Conservation (phyloP, 64 coral and sea anemone species). For the Acropora tenuis region DNA sequence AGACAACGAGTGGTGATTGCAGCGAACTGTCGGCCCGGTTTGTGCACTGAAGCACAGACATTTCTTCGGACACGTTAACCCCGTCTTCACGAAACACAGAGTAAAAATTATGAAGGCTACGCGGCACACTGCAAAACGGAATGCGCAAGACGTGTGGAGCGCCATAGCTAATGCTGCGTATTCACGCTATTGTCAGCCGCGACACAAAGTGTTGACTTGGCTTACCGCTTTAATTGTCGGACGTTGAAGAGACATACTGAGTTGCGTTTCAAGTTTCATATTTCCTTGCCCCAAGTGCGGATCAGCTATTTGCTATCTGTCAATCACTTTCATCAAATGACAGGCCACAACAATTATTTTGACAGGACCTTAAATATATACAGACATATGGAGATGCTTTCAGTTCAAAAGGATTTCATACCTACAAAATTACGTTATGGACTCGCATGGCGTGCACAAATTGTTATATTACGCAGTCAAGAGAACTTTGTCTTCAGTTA, state of each 20-base stretch:
- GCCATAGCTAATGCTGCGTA: background rate
- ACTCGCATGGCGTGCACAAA: too few species aligned
- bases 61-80: slow-evolving; percentile 58
- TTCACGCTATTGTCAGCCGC: background rate
- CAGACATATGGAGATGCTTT: too few species aligned
- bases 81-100: slow-evolving; percentile 28
- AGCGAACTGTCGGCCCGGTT: slow-evolving; percentile 80
- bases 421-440: too few species aligned
- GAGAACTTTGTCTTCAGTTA: too few species aligned
- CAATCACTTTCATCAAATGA: slow-evolving; percentile 18
- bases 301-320: background rate
- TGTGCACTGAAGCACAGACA: slow-evolving; percentile 80
- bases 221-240: slow-evolving; percentile 27
- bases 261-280: slow-evolving; percentile 24
- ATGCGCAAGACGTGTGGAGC: background rate
- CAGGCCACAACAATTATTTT: slow-evolving; percentile 1
- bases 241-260: slow-evolving; percentile 16
- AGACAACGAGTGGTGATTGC: slow-evolving; percentile 69
- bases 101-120: slow-evolving; percentile 31
- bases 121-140: background rate
- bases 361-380: too few species aligned
- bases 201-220: background rate
- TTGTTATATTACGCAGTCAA: too few species aligned
- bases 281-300: background rate
- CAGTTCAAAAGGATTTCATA: too few species aligned